Evolutionary conservation across 2,113 vertebrate species (phyloP).

Genomic region (Coregonus clupeaformis): DNA sequence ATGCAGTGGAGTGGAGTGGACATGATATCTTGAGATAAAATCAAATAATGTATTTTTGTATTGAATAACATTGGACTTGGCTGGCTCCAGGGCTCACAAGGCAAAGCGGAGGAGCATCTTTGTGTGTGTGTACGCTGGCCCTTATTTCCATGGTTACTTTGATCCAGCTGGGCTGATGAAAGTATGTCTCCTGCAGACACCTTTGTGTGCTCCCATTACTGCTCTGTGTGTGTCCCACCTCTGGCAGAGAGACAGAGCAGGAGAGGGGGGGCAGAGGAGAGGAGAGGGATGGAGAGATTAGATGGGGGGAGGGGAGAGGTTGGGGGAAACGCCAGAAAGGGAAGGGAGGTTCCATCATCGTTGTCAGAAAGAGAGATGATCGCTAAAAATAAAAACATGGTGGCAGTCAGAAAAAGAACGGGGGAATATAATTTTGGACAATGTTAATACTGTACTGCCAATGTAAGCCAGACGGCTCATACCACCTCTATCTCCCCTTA

Average conservation of each 20-base stretch:
- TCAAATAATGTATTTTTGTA: not conserved
- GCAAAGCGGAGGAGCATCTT: constrained; percentile 18
- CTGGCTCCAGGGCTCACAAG: not conserved
- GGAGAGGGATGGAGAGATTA: not conserved
- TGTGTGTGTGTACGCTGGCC: constrained; percentile 37
- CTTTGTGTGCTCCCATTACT: constrained; percentile 70
- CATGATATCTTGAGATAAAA: not conserved
- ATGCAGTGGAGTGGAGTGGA: not conserved
- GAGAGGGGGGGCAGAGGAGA: constrained; percentile 5
- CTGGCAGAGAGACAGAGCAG: not conserved
- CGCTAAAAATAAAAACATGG: no score
- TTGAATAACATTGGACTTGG: constrained; percentile 17
- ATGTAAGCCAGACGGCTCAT: no score
- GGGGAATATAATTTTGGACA: not conserved
- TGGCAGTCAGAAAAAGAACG: no score
- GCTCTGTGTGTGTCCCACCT: constrained; percentile 66
- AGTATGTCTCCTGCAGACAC: constrained; percentile 68
- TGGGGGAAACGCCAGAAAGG: not conserved
- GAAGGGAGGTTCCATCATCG: not conserved
- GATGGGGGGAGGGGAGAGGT: not conserved
- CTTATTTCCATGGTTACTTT: constrained; percentile 75
- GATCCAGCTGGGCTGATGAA: constrained; percentile 67
- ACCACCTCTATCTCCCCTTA: no score
- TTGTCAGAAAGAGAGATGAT: no score
- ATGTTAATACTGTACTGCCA: no score